Percentiles rank a stretch among this genome's conserved stretches.
Conservation (phyloP, 2,797 vertebrate species). For the Gorsachius magnificus region DNA sequence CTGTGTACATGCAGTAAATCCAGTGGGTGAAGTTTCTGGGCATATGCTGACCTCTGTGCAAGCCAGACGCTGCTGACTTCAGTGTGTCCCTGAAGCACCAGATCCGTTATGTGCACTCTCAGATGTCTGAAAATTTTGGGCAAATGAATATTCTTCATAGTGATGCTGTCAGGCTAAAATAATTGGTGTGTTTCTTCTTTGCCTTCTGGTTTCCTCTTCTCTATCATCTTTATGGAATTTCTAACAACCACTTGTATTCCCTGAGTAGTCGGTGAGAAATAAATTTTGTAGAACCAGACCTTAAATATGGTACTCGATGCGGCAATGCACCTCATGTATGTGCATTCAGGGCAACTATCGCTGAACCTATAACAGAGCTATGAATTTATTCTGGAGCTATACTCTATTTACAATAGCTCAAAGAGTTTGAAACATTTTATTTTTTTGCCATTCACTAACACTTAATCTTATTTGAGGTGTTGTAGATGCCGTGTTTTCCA, state of each 20-base stretch:
- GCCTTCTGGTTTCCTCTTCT: not conserved
- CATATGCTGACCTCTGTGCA: not conserved
- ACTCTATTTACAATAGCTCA: not conserved
- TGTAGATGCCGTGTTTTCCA: not conserved
- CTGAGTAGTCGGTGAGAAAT: not conserved
- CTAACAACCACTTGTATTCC: not conserved
- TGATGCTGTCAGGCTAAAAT: not conserved
- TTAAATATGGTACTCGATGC: not conserved
- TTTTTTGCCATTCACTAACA: not conserved
- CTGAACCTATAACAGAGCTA: not conserved
- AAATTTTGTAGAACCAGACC: not conserved
- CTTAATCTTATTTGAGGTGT: not conserved
- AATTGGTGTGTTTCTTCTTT: not conserved
- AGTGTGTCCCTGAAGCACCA: not conserved
- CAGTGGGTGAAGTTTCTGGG: not conserved
- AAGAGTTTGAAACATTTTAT: not conserved
- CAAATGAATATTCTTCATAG: not conserved
- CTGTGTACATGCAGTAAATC: not conserved
- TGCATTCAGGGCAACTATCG: not conserved
- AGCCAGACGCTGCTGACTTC: not conserved
- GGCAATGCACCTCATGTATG: not conserved
- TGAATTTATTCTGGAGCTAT: not conserved
- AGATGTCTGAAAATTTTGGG: not conserved
- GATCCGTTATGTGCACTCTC: accelerated
- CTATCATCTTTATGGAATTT: not conserved